These are phyloP conservation scores for Netelia inedita DNA, from an alignment of 2,888 invertebrate species.

Conservation along the genomic window DNA sequence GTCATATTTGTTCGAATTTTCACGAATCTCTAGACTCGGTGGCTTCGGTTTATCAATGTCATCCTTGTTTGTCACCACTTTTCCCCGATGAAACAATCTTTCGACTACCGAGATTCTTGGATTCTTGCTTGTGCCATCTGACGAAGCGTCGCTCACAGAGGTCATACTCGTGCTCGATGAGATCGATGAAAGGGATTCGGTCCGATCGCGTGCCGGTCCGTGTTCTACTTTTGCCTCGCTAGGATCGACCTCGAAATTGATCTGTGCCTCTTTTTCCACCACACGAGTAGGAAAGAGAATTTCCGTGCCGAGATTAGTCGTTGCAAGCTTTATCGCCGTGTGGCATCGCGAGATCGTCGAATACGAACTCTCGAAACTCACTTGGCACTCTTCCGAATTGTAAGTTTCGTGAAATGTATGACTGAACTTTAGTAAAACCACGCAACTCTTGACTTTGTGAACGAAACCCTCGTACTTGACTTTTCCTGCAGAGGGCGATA, in stretches of 20 bases:
- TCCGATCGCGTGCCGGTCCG: slow-evolving; percentile 49
- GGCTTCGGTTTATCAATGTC: neutral
- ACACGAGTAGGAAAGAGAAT: slow-evolving; percentile 91
- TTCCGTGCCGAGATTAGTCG: slow-evolving; percentile 88
- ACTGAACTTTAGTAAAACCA: slow-evolving; percentile 92
- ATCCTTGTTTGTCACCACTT: slow-evolving; percentile 48
- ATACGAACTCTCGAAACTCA: slow-evolving; percentile 90
- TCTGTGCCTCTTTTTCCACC: slow-evolving; percentile 86
- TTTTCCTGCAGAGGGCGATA: slow-evolving; percentile 80
- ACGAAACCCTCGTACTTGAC: slow-evolving; percentile 90
- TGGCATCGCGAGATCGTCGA: slow-evolving; percentile 90
- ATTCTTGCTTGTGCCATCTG: slow-evolving; percentile 54
- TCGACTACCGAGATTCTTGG: slow-evolving; percentile 72
- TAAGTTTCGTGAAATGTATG: slow-evolving; percentile 91
- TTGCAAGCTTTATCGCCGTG: slow-evolving; percentile 89
- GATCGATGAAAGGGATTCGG: slow-evolving; percentile 71
- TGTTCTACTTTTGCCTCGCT: slow-evolving; percentile 57
- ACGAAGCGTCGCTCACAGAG: slow-evolving; percentile 68
- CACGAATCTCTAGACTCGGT: slow-evolving; percentile 10
- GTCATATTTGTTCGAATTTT: neutral
- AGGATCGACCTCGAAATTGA: slow-evolving; percentile 79
- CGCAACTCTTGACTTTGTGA: slow-evolving; percentile 89
- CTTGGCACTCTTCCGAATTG: slow-evolving; percentile 91
- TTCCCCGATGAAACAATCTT: slow-evolving; percentile 70
- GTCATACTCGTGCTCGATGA: slow-evolving; percentile 68